Evolutionary conservation across 2,888 invertebrate species (phyloP).

Genomic region (Nasonovia ribisnigri): DNA sequence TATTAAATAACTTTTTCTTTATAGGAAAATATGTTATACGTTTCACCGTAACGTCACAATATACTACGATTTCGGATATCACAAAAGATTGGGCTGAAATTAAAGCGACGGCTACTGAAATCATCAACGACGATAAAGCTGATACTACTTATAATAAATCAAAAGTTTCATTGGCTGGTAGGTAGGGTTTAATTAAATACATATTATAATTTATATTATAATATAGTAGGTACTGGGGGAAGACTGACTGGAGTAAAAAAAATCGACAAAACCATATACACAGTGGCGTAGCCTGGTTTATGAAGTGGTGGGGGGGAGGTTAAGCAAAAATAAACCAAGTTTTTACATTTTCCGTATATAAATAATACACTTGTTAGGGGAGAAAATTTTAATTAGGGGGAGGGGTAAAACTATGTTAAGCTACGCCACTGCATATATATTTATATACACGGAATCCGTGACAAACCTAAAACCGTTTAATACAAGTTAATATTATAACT

Average conservation of each 20-base stretch:
- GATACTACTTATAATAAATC: constrained; percentile 73
- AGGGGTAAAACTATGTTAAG: no score
- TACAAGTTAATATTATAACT: not conserved
- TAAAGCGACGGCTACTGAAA: constrained; percentile 79
- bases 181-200: constrained; percentile 69
- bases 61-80: constrained; percentile 74
- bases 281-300: no score
- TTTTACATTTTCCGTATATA: no score
- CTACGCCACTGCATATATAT: no score
- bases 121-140: constrained; percentile 76
- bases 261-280: not conserved
- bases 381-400: no score
- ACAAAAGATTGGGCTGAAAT: constrained; percentile 90
- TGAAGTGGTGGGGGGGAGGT: no score
- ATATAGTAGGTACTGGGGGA: not conserved
- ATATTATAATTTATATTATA: not conserved
- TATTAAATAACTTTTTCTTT: not conserved
- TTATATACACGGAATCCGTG: not conserved
- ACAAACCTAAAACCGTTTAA: not conserved
- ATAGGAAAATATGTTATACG: constrained; percentile 83
- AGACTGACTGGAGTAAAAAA: no score
- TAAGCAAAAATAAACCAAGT: no score
- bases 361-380: no score
- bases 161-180: constrained; percentile 84
- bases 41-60: constrained; percentile 93